These are phyloP conservation scores for Orchestia grillus DNA, from an alignment of 1,140 invertebrate species.

Conservation along the genomic window DNA sequence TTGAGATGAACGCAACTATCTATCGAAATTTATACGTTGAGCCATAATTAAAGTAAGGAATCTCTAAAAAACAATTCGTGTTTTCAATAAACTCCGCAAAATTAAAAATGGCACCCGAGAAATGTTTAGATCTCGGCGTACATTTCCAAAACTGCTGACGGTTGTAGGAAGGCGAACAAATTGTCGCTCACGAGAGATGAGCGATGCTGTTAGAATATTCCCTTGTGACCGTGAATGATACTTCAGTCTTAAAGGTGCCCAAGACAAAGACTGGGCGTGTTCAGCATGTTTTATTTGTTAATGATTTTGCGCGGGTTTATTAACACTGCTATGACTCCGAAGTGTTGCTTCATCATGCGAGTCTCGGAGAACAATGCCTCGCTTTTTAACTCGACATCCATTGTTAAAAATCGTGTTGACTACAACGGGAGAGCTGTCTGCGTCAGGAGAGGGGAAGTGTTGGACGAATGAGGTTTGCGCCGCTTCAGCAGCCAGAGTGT, in stretches of 20 bases:
- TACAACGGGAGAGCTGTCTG: background rate
- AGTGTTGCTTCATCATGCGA: conserved; percentile 1
- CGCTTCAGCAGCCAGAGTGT: too few species aligned
- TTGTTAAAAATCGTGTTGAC: conserved; percentile 17
- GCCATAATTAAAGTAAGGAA: too few species aligned
- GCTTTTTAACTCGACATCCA: conserved; percentile 40
- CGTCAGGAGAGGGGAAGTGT: background rate
- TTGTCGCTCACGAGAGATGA: too few species aligned
- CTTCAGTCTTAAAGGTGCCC: background rate
- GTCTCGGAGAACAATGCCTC: conserved; percentile 18
- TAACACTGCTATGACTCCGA: conserved; percentile 20
- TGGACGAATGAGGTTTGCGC: too few species aligned
- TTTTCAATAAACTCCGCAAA: too few species aligned
- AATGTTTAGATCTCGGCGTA: too few species aligned
- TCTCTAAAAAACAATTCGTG: too few species aligned
- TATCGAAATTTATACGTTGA: too few species aligned
- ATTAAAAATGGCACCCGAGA: too few species aligned
- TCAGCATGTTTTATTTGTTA: background rate
- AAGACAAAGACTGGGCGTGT: background rate
- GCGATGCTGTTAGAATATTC: background rate
- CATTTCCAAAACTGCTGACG: too few species aligned
- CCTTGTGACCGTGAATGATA: background rate
- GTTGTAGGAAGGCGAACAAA: too few species aligned
- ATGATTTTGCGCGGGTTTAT: conserved; percentile 22
- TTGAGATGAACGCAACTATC: too few species aligned